Evolutionary conservation across 2,888 invertebrate genomes (phyloP).

Genomic region (Ectemnius lituratus): DNA sequence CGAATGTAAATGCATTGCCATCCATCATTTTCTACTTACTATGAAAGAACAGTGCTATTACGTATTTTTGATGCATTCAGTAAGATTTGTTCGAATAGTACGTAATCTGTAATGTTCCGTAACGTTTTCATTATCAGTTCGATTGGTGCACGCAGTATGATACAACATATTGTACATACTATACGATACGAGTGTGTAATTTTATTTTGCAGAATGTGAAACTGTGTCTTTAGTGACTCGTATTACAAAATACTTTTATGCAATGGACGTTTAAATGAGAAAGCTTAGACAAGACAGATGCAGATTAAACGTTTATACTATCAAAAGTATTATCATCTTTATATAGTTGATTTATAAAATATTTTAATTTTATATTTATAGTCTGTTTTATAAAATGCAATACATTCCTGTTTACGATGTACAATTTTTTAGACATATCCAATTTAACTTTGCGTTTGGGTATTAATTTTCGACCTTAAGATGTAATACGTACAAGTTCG

Average conservation of each 20-base stretch:
- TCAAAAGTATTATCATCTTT: not conserved
- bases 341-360: constrained; percentile 6
- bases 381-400: constrained; percentile 32
- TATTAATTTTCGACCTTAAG: constrained; percentile 1
- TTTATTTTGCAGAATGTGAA: too few species aligned
- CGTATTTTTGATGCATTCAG: constrained; percentile 25
- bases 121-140: not conserved
- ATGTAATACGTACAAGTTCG: constrained; percentile 12
- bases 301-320: constrained; percentile 1
- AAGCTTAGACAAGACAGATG: too few species aligned
- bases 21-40: constrained; percentile 21
- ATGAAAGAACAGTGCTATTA: constrained; percentile 30
- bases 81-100: constrained; percentile 15
- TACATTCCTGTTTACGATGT: constrained; percentile 45
- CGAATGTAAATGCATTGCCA: constrained; percentile 31
- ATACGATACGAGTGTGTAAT: too few species aligned
- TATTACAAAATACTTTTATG: too few species aligned
- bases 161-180: not conserved
- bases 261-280: too few species aligned
- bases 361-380: constrained; percentile 25
- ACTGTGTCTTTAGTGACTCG: too few species aligned
- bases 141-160: constrained; percentile 2
- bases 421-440: constrained; percentile 11
- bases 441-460: constrained; percentile 3
- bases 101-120: constrained; percentile 25